Percentiles rank a stretch among this genome's conserved stretches.
These are phyloP conservation scores for Echeneis naucrates DNA, from an alignment of 2,797 vertebrate species.

Conservation along the genomic window DNA sequence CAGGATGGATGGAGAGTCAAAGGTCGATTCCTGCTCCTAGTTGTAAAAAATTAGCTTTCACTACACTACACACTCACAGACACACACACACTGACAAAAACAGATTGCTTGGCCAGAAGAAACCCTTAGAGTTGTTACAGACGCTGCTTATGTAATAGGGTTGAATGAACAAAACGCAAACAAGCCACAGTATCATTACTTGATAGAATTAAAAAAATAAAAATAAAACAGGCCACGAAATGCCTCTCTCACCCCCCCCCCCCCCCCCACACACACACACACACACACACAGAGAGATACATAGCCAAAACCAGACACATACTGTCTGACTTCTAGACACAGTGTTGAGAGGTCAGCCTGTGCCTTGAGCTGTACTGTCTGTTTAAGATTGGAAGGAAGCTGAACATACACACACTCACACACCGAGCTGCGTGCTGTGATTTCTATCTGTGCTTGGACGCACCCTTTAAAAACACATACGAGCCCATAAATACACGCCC, in stretches of 20 bases:
- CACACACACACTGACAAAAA: constrained; percentile 41
- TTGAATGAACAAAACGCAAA: constrained; percentile 74
- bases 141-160: constrained; percentile 73
- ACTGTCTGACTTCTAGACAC: constrained; percentile 50
- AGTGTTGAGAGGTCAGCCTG: constrained; percentile 36
- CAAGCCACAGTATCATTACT: constrained; percentile 63
- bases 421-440: constrained; percentile 71
- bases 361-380: constrained; percentile 55
- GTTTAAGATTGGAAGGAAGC: constrained; percentile 57
- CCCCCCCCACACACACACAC: background rate
- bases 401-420: constrained; percentile 42
- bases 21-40: constrained; percentile 53
- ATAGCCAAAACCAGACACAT: constrained; percentile 41
- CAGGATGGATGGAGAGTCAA: constrained; percentile 49
- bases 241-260: background rate
- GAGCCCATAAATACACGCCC: constrained; percentile 40
- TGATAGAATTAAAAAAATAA: constrained; percentile 37
- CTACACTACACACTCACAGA: constrained; percentile 31
- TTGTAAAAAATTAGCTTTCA: constrained; percentile 63
- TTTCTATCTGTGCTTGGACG: constrained; percentile 72
- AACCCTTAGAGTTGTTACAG: constrained; percentile 63
- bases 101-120: constrained; percentile 50
- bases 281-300: background rate
- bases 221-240: constrained; percentile 24
- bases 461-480: constrained; percentile 76